Conservation (phyloP, 2,113 vertebrate genomes). For the Thalassoma bifasciatum region DNA sequence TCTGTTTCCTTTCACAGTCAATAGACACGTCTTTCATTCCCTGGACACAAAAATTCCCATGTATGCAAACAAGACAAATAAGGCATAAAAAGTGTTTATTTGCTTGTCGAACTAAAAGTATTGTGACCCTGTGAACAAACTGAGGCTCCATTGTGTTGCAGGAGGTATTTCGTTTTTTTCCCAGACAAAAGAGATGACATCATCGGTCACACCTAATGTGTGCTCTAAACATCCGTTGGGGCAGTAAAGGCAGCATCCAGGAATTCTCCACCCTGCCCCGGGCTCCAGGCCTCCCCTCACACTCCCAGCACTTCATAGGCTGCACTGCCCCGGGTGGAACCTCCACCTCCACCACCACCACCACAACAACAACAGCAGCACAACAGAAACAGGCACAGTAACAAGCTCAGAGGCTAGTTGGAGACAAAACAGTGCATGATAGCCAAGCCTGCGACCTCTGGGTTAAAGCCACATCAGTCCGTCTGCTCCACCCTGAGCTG, state of each 20-base stretch:
- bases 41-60: conserved; percentile 41
- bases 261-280: conserved; percentile 79
- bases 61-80: conserved; percentile 42
- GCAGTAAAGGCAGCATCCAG: conserved; percentile 77
- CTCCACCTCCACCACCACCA: conserved; percentile 59
- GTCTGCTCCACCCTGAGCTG: conserved; percentile 63
- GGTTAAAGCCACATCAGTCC: conserved; percentile 50
- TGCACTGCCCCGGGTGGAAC: conserved; percentile 68
- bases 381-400: conserved; percentile 64
- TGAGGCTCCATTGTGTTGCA: conserved; percentile 70
- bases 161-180: conserved; percentile 71
- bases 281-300: conserved; percentile 52
- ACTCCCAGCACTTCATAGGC: conserved; percentile 55
- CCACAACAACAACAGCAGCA: conserved; percentile 75
- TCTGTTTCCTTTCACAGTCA: conserved; percentile 46
- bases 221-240: conserved; percentile 80
- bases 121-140: conserved; percentile 53
- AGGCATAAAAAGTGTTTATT: conserved; percentile 70
- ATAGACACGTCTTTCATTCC: conserved; percentile 25
- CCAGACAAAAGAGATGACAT: conserved; percentile 80
- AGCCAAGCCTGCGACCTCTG: conserved; percentile 58
- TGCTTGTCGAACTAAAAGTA: conserved; percentile 60
- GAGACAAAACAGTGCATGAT: conserved; percentile 65
- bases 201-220: conserved; percentile 80
- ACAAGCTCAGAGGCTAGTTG: conserved; percentile 18